A percentile compares a stretch with the other conserved stretches of the same genome.
These are phyloP conservation scores for Semotilus atromaculatus DNA, from an alignment of 2,797 vertebrate species.

Conservation along the genomic window DNA sequence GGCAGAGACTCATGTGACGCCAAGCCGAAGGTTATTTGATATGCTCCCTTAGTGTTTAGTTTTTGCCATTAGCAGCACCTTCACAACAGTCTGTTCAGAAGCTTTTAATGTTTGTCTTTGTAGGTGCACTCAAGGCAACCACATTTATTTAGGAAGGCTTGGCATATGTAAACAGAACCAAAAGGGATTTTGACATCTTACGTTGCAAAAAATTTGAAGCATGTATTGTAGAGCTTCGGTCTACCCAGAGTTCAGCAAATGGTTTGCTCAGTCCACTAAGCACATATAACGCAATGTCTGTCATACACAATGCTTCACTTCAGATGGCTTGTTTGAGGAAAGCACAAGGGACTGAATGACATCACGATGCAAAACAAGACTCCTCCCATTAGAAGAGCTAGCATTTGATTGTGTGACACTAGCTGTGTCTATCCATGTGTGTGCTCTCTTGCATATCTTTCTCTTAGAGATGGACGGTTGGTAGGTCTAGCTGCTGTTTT, in stretches of 20 bases:
- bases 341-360: conserved; percentile 31
- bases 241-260: background rate
- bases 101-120: conserved; percentile 3
- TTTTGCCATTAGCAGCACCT: conserved; percentile 14
- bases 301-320: conserved; percentile 6
- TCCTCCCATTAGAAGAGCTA: background rate
- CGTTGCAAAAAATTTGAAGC: background rate
- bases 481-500: conserved; percentile 12
- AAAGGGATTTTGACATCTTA: conserved; percentile 12
- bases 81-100: background rate
- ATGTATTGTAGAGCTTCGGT: background rate
- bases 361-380: conserved; percentile 20
- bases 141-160: conserved; percentile 23
- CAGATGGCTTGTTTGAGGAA: conserved; percentile 11
- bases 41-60: conserved; percentile 7
- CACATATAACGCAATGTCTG: conserved; percentile 5
- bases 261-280: conserved; percentile 2
- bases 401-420: conserved; percentile 6
- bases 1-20: conserved; percentile 47
- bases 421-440: background rate
- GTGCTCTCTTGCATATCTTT: background rate
- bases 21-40: conserved; percentile 37
- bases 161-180: conserved; percentile 3
- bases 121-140: conserved; percentile 14
- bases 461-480: background rate